Percentiles rank a stretch among this genome's conserved stretches.
phyloP scores from a whole-genome alignment of 1,140 invertebrate genomes.

The Macrotrachela quadricornifera region DNA sequence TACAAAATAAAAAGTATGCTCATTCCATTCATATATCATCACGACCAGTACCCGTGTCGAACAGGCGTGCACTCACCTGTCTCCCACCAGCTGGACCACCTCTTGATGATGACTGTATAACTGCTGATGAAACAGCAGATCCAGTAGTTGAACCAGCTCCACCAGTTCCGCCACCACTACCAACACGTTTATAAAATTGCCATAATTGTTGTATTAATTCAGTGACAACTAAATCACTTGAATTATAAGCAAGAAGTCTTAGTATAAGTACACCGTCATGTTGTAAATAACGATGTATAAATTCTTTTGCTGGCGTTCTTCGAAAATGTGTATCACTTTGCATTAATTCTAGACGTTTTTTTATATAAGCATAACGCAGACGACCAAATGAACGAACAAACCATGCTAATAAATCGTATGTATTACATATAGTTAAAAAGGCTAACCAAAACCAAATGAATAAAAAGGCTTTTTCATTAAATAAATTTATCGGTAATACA shows the following conservation, averaged over 20 bases:
- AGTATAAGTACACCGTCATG: slow-evolving; percentile 35
- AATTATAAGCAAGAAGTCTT: slow-evolving; percentile 34
- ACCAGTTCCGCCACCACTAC: not conserved
- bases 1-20: no score
- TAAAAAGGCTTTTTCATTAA: slow-evolving; percentile 25
- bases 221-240: slow-evolving; percentile 34
- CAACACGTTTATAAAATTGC: slow-evolving; percentile 19
- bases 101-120: no score
- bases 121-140: no score
- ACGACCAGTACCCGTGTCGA: no score
- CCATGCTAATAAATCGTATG: slow-evolving; percentile 17
- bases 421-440: slow-evolving; percentile 16
- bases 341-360: slow-evolving; percentile 8
- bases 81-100: no score
- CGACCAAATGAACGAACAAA: slow-evolving; percentile 10
- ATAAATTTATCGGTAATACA: slow-evolving; percentile 15
- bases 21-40: no score
- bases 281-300: slow-evolving; percentile 34
- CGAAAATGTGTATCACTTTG: slow-evolving; percentile 6
- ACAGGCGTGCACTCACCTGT: no score
- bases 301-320: slow-evolving; percentile 18
- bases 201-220: slow-evolving; percentile 33
- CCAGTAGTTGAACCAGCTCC: not conserved
- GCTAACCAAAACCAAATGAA: slow-evolving; percentile 23
- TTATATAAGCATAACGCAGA: slow-evolving; percentile 8